Conservation (phyloP, 2,888 invertebrate species). For the Trissonchulus sp. region DNA sequence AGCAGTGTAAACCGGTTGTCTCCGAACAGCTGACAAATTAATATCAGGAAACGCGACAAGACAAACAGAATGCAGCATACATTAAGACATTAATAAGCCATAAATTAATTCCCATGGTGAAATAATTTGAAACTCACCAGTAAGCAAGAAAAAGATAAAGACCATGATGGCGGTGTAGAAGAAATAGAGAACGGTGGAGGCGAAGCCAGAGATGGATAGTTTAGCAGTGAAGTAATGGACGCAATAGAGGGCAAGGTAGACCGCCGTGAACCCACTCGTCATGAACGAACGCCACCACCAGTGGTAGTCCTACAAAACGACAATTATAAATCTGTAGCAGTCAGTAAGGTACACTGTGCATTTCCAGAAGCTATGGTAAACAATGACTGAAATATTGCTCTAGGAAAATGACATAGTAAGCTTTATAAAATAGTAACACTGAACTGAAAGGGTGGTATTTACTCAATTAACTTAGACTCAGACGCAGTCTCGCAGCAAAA, state of each 20-base stretch:
- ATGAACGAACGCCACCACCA: slow-evolving; percentile 99
- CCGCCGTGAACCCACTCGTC: slow-evolving; percentile 91
- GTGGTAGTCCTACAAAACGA: slow-evolving; percentile 77
- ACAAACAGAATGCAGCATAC: too few species aligned
- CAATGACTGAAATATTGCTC: too few species aligned
- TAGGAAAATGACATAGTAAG: too few species aligned
- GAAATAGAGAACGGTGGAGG: slow-evolving; percentile 93
- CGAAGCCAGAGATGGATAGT: slow-evolving; percentile 83
- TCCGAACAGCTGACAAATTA: too few species aligned
- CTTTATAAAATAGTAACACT: too few species aligned
- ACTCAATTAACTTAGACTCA: too few species aligned
- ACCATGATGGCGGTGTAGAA: slow-evolving; percentile 98
- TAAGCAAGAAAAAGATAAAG: slow-evolving; percentile 91
- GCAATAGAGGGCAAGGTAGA: slow-evolving; percentile 93
- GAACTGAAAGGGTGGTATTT: too few species aligned
- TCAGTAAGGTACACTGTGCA: not conserved
- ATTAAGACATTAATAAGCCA: too few species aligned
- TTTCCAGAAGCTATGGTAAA: too few species aligned
- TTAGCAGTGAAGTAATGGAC: slow-evolving; percentile 96
- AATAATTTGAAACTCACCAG: slow-evolving; percentile 92
- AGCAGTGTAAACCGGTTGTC: too few species aligned
- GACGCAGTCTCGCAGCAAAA: too few species aligned
- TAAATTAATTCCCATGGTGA: slow-evolving; percentile 86
- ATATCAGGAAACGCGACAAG: slow-evolving; percentile 34
- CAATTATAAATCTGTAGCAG: slow-evolving; percentile 69